A percentile compares a stretch with the other conserved stretches of the same genome.
Evolutionary conservation across 2,113 vertebrate species (phyloP).

Genomic region (Nerophis lumbriciformis): DNA sequence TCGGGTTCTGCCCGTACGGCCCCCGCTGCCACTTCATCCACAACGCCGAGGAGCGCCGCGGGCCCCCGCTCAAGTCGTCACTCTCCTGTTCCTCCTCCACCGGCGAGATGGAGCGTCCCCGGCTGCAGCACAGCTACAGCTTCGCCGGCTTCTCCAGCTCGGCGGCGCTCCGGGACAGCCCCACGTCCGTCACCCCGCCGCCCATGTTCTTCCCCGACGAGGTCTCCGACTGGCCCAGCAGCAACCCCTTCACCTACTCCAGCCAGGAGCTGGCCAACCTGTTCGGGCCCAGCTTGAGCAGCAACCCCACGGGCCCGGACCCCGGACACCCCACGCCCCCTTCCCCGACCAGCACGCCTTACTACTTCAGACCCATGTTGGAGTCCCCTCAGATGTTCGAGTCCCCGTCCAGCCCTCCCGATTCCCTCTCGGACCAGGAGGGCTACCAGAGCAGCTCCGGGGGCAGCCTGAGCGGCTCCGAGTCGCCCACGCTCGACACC

Average conservation of each 20-base stretch:
- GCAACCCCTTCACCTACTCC: constrained; percentile 96
- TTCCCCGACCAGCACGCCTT: constrained; percentile 80
- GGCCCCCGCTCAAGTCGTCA: constrained; percentile 74
- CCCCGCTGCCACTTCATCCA: constrained; percentile 99
- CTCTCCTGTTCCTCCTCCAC: constrained; percentile 73
- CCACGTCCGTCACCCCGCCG: constrained; percentile 94
- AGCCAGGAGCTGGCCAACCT: constrained; percentile 97
- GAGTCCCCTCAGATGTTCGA: constrained; percentile 91
- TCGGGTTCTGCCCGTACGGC: constrained; percentile 94
- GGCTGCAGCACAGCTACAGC: constrained; percentile 98
- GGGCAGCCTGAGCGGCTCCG: constrained; percentile 91
- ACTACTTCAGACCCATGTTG: constrained; percentile 88
- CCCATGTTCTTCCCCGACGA: constrained; percentile 90
- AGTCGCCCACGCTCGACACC: constrained; percentile 92
- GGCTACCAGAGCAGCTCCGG: constrained; percentile 98
- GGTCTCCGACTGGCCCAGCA: constrained; percentile 87
- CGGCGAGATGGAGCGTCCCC: constrained; percentile 81
- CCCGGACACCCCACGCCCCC: constrained; percentile 61
- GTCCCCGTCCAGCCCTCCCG: constrained; percentile 88
- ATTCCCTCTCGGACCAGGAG: constrained; percentile 97
- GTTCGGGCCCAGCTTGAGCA: constrained; percentile 85
- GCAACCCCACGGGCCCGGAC: constrained; percentile 76
- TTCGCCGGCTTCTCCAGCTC: constrained; percentile 90
- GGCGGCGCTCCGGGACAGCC: constrained; percentile 89
- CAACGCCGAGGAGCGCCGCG: constrained; percentile 92